Conservation (phyloP, 2,797 vertebrate genomes). For the Gymnoscopelus microlampas region DNA sequence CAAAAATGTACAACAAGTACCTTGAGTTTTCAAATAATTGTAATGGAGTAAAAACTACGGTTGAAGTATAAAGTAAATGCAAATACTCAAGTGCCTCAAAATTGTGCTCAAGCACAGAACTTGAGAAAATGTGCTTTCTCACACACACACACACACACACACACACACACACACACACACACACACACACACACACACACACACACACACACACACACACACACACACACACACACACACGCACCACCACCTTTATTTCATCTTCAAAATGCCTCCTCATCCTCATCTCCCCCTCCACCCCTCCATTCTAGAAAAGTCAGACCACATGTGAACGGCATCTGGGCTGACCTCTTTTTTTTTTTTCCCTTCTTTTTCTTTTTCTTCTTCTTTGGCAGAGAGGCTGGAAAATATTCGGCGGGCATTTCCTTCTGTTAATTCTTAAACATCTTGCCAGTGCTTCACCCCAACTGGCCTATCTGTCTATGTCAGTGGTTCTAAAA, state of each 20-base stretch:
- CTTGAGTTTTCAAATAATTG: no score
- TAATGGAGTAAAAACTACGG: no score
- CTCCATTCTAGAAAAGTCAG: conserved; percentile 46
- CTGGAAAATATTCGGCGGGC: conserved; percentile 72
- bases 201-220: no score
- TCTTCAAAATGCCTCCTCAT: conserved; percentile 29
- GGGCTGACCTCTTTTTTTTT: conserved; percentile 45
- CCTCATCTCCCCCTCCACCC: not conserved
- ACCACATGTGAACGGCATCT: conserved; percentile 70
- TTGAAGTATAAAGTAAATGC: no score
- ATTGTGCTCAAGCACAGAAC: no score
- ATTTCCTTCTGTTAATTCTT: conserved; percentile 66
- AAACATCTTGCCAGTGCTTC: no score
- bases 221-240: not conserved
- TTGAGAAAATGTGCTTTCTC: no score
- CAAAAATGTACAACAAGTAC: no score
- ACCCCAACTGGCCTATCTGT: not conserved
- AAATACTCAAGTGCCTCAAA: no score
- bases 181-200: conserved; percentile 6
- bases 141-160: conserved; percentile 5
- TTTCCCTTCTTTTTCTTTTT: conserved; percentile 33
- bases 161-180: conserved; percentile 25
- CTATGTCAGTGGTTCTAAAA: no score
- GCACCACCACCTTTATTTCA: conserved; percentile 20
- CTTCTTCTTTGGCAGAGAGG: conserved; percentile 67